Evolutionary conservation across 2,888 invertebrate species (phyloP).

Genomic region (Macrosoma leucophasiata): DNA sequence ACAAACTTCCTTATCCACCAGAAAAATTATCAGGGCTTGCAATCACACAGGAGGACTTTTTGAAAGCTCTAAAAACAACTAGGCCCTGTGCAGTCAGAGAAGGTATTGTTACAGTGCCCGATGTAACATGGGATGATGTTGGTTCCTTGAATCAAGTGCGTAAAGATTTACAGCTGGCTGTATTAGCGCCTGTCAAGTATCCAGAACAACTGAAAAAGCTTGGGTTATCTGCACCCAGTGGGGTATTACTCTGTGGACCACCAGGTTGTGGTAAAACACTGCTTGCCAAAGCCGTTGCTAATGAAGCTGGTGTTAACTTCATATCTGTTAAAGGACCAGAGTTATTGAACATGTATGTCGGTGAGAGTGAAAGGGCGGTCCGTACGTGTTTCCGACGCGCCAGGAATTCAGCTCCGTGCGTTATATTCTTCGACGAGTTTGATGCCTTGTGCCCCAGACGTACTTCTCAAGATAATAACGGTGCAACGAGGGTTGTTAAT

Average conservation of each 20-base stretch:
- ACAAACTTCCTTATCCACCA: constrained; percentile 76
- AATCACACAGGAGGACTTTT: constrained; percentile 85
- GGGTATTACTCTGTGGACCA: constrained; percentile 96
- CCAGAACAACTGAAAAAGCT: constrained; percentile 86
- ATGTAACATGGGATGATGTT: constrained; percentile 97
- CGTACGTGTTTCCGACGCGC: constrained; percentile 97
- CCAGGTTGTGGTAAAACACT: constrained; percentile 98
- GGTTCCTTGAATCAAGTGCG: constrained; percentile 93
- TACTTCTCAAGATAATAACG: constrained; percentile 82
- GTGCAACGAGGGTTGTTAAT: constrained; percentile 93
- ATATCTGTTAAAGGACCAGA: constrained; percentile 99
- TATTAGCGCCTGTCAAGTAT: constrained; percentile 93
- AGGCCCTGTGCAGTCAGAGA: constrained; percentile 97
- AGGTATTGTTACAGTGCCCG: constrained; percentile 98
- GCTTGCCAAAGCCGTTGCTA: constrained; percentile 98
- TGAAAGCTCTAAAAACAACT: constrained; percentile 84
- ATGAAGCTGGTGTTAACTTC: constrained; percentile 98
- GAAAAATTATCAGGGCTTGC: constrained; percentile 79
- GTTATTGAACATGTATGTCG: constrained; percentile 98
- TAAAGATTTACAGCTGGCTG: constrained; percentile 92
- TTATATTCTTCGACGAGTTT: constrained; percentile 99
- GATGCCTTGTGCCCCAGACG: constrained; percentile 96
- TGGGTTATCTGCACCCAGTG: constrained; percentile 88
- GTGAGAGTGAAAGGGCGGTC: constrained; percentile 98
- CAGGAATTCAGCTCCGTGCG: constrained; percentile 95